Conservation (phyloP, 2,888 invertebrate genomes). For the Salpingus planirostris region DNA sequence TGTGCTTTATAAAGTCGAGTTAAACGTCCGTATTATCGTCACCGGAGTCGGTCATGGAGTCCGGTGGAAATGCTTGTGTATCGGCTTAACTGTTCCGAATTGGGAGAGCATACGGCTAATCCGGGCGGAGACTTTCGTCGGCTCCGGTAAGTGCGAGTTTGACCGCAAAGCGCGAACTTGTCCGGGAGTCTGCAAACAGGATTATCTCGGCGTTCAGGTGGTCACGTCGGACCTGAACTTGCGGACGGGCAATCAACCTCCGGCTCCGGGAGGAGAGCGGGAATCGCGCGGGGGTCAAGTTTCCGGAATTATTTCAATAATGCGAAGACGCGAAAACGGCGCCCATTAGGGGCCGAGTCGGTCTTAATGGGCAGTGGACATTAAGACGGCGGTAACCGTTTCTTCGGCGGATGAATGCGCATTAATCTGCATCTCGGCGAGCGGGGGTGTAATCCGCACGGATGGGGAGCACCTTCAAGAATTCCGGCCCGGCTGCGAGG, state of each 20-base stretch:
- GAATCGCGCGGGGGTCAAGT: too few relatives aligned
- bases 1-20: slow-evolving; percentile 19
- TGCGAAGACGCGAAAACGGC: too few relatives aligned
- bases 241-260: neutral
- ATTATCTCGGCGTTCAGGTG: slow-evolving; percentile 30
- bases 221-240: slow-evolving; percentile 14
- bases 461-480: slow-evolving; percentile 37
- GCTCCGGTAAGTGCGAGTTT: slow-evolving; percentile 13
- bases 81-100: slow-evolving; percentile 31
- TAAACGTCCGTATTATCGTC: slow-evolving; percentile 24
- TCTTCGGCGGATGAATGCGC: slow-evolving; percentile 41
- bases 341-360: too few relatives aligned
- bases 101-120: slow-evolving; percentile 24
- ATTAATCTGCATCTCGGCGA: slow-evolving; percentile 39
- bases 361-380: slow-evolving; percentile 23
- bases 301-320: too few relatives aligned
- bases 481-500: slow-evolving; percentile 28
- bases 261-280: too few relatives aligned
- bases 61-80: slow-evolving; percentile 25
- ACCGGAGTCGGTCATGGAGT: slow-evolving; percentile 17
- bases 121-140: slow-evolving; percentile 7
- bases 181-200: slow-evolving; percentile 25
- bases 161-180: slow-evolving; percentile 19
- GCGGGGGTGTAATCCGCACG: slow-evolving; percentile 23
- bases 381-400: slow-evolving; percentile 32